A percentile compares a stretch with the other conserved stretches of the same genome.
phyloP scores from a whole-genome alignment of 2,113 vertebrate genomes.

The Vimba vimba region DNA sequence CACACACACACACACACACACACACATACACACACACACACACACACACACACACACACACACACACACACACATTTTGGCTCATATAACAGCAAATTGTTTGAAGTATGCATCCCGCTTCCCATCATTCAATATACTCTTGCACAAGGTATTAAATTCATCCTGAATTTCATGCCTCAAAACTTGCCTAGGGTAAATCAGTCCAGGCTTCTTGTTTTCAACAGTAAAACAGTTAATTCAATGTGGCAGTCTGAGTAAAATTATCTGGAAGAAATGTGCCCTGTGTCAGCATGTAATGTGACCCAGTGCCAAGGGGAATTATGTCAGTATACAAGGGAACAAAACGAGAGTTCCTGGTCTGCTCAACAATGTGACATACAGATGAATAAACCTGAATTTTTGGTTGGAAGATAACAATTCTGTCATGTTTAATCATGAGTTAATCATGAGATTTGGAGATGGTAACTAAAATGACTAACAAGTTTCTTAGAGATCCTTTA shows the following conservation, averaged over 20 bases:
- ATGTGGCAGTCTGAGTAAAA: constrained; percentile 8
- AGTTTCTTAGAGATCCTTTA: background rate
- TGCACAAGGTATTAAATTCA: background rate
- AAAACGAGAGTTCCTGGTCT: constrained; percentile 4
- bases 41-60: background rate
- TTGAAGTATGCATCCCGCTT: constrained; percentile 17
- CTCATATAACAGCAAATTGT: constrained; percentile 24
- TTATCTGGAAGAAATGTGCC: constrained; percentile 3
- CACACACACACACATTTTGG: background rate
- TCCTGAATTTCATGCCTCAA: constrained; percentile 4
- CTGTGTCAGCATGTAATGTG: constrained; percentile 37
- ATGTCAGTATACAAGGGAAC: constrained; percentile 21
- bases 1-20: no score
- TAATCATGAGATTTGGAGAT: background rate
- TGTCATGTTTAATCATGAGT: background rate
- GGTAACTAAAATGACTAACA: background rate
- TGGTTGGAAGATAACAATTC: background rate
- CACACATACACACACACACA: no score
- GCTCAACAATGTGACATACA: background rate
- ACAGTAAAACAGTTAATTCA: background rate
- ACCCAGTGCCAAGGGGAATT: constrained; percentile 35
- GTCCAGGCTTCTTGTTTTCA: background rate
- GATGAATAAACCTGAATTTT: background rate
- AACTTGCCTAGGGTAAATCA: background rate
- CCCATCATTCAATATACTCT: background rate